A percentile compares a stretch with the other conserved stretches of the same genome.
Evolutionary conservation across 1,140 invertebrate species (phyloP).

Genomic region (Sycobia sp.): DNA sequence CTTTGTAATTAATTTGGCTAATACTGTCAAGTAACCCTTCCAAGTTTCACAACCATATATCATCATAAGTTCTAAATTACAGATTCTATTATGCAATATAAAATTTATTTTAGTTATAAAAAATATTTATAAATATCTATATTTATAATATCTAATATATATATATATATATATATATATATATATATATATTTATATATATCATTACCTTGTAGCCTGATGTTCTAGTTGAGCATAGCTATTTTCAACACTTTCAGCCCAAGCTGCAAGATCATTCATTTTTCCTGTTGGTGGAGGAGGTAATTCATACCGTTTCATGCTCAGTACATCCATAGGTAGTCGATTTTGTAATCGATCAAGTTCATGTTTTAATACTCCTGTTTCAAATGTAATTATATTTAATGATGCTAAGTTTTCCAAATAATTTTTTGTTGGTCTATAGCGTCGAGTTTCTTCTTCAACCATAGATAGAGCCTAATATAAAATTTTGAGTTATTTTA

Average conservation of each 20-base stretch:
- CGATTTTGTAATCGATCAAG: constrained; percentile 91
- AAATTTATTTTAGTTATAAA: constrained; percentile 1
- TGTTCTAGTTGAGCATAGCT: constrained; percentile 95
- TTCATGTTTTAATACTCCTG: constrained; percentile 87
- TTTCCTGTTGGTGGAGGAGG: constrained; percentile 91
- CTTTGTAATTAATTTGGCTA: constrained; percentile 76
- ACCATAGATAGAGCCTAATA: constrained; percentile 92
- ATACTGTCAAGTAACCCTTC: constrained; percentile 83
- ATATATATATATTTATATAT: too few relatives aligned
- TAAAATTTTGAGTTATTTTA: constrained; percentile 40
- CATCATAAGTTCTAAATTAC: constrained; percentile 92
- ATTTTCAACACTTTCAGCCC: constrained; percentile 95
- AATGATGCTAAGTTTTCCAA: constrained; percentile 85
- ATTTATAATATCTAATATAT: not conserved
- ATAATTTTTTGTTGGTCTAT: constrained; percentile 97
- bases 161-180: not conserved
- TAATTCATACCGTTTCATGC: constrained; percentile 97
- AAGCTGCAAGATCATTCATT: constrained; percentile 88
- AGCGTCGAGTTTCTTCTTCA: constrained; percentile 94
- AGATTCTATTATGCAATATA: constrained; percentile 68
- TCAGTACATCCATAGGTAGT: constrained; percentile 92
- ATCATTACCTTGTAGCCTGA: constrained; percentile 78
- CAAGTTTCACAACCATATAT: constrained; percentile 92
- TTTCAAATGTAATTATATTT: constrained; percentile 87
- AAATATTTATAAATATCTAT: not conserved